Evolutionary conservation across 2,797 vertebrate species (phyloP).

Genomic region (Poecile montanus): DNA sequence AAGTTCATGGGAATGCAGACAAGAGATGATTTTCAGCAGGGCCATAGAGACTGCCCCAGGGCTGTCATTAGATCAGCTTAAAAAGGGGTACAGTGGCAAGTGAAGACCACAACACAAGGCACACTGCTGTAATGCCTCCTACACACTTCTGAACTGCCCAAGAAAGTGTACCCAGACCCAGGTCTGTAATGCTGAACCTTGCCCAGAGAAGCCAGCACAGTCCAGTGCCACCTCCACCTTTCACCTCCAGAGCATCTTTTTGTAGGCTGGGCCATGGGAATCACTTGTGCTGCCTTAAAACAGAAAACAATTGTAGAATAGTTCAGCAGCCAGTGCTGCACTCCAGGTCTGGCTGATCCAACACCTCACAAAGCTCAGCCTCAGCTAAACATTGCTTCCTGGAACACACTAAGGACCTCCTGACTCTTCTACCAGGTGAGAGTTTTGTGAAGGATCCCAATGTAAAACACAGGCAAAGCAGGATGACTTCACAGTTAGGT

Average conservation of each 20-base stretch:
- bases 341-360: background rate
- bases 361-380: background rate
- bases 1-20: background rate
- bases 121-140: background rate
- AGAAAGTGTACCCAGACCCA: no score
- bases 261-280: background rate
- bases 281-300: background rate
- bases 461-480: background rate
- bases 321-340: background rate
- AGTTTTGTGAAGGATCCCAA: background rate
- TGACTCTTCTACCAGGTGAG: background rate
- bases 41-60: background rate
- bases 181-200: background rate
- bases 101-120: background rate
- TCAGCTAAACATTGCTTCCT: background rate
- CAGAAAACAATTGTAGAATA: background rate
- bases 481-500: background rate
- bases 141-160: rapidly evolving
- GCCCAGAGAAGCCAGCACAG: background rate
- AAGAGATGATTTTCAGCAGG: background rate
- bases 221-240: background rate
- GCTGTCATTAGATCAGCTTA: background rate
- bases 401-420: background rate
- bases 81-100: background rate
- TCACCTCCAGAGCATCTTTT: background rate